These are phyloP conservation scores for Loris lydekkerianus DNA, from an alignment of 2,797 vertebrate species.

Conservation along the genomic window DNA sequence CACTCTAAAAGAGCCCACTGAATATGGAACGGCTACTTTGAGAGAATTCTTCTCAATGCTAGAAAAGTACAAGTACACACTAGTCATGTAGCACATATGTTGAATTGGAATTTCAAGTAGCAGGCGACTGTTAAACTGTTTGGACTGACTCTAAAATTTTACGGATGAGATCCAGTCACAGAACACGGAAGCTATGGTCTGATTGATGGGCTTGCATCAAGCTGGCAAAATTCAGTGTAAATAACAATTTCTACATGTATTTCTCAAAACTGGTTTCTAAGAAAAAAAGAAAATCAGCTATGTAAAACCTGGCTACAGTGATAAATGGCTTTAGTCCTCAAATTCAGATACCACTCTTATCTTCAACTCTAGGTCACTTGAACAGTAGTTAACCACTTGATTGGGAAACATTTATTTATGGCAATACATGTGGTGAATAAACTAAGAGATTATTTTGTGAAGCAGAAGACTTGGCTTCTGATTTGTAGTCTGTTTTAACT, in stretches of 20 bases:
- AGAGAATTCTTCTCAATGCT: neutral
- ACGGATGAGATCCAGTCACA: neutral
- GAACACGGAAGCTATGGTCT: neutral
- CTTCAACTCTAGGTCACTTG: neutral
- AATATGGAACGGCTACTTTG: neutral
- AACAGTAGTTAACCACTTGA: neutral
- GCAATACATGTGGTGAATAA: rapidly evolving
- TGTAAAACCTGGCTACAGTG: neutral
- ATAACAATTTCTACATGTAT: neutral
- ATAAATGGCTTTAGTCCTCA: neutral
- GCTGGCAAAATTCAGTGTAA: neutral
- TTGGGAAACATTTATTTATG: neutral
- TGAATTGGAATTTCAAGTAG: neutral
- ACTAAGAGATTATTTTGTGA: neutral
- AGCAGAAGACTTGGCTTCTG: neutral
- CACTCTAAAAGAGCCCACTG: neutral
- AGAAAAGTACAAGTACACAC: no score
- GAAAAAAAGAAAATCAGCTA: neutral
- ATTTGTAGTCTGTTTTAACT: neutral
- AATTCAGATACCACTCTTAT: neutral
- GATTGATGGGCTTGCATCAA: neutral
- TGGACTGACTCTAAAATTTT: neutral
- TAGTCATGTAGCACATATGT: neutral
- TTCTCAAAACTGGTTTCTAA: neutral
- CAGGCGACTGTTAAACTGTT: neutral